Evolutionary conservation across 2,888 invertebrate species (phyloP).

Genomic region (Patella pellucida): DNA sequence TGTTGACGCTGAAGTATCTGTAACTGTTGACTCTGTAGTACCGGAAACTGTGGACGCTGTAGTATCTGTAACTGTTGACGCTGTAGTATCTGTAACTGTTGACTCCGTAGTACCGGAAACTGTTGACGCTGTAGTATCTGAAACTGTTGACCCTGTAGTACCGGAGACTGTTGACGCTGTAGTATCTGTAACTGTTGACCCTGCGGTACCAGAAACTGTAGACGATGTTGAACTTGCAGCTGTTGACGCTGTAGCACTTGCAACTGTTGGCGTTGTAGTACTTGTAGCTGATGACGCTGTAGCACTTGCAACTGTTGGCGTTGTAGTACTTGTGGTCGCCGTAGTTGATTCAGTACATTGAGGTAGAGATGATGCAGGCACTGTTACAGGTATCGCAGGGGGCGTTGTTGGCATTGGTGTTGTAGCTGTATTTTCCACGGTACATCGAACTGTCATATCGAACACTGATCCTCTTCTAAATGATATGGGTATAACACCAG

Average conservation of each 20-base stretch:
- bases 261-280: not conserved
- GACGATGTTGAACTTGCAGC: not conserved
- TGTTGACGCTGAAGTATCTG: not conserved
- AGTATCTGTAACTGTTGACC: not conserved
- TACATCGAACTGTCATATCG: not conserved
- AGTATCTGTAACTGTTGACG: not conserved
- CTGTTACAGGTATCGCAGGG: not conserved
- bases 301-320: not conserved
- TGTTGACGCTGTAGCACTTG: not conserved
- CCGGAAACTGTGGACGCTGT: not conserved
- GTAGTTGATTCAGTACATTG: not conserved
- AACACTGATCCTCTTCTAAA: not conserved
- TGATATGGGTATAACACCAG: not conserved
- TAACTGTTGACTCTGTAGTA: not conserved
- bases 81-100: not conserved
- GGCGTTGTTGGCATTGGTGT: not conserved
- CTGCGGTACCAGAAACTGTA: not conserved
- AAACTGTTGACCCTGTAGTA: not conserved
- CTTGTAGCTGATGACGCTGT: not conserved
- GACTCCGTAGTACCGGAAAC: not conserved
- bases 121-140: not conserved
- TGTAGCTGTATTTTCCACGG: not conserved
- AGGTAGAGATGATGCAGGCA: not conserved
- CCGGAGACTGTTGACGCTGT: not conserved
- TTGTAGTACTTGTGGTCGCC: not conserved